Percentiles rank a stretch among this genome's conserved stretches.
Evolutionary conservation across 2,797 vertebrate species (phyloP).

Genomic region (Vireo griseus): DNA sequence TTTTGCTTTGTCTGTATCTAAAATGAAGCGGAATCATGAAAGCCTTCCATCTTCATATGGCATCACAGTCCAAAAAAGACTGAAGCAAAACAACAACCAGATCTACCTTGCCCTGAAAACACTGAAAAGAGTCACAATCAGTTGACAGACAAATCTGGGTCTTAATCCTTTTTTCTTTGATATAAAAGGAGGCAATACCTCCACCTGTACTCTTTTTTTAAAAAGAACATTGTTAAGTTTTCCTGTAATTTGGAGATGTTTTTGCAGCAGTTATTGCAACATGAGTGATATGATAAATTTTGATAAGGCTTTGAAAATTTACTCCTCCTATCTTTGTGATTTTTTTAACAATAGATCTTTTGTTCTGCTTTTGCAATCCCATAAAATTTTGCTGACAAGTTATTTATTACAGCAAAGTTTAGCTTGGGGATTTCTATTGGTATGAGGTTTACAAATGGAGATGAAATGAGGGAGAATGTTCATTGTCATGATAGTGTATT

Average conservation of each 20-base stretch:
- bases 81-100: not conserved
- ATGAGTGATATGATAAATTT: not conserved
- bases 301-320: not conserved
- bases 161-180: not conserved
- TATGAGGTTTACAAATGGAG: not conserved
- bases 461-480: slow-evolving; percentile 1
- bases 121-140: not conserved
- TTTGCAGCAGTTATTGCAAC: not conserved
- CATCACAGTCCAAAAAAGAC: not conserved
- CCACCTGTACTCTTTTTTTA: not conserved
- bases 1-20: not conserved
- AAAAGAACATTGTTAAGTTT: rapidly evolving
- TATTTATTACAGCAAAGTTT: slow-evolving; percentile 11
- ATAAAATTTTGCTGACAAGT: not conserved
- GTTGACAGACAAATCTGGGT: not conserved
- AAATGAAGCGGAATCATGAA: not conserved
- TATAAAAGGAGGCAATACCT: not conserved
- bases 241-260: not conserved
- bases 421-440: slow-evolving; percentile 6
- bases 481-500: slow-evolving; percentile 5
- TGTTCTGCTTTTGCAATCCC: not conserved
- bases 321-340: not conserved
- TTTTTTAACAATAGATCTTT: not conserved
- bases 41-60: rapidly evolving
- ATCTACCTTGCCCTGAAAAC: not conserved